These are phyloP conservation scores for Aphelenchoides fujianensis DNA, from an alignment of 1,140 invertebrate species.

Conservation along the genomic window DNA sequence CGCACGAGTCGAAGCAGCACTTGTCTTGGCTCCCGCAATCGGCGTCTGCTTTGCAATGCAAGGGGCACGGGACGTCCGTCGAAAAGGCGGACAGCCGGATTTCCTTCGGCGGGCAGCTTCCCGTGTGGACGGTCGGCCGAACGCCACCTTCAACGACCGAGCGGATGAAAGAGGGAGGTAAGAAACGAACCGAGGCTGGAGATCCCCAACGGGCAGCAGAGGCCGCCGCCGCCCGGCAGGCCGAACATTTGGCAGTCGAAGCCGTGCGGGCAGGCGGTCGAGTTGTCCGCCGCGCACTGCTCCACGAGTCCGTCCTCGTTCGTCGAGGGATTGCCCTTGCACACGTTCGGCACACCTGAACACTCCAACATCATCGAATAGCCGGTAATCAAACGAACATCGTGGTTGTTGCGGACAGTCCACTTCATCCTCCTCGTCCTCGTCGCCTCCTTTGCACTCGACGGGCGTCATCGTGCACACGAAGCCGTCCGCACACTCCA, in stretches of 20 bases:
- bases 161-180: too few relatives aligned
- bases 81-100: slow-evolving; percentile 25
- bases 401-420: slow-evolving; percentile 50
- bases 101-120: slow-evolving; percentile 29
- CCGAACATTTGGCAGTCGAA: slow-evolving; percentile 49
- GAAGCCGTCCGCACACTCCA: slow-evolving; percentile 40
- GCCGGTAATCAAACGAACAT: slow-evolving; percentile 39
- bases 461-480: slow-evolving; percentile 48
- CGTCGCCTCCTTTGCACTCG: slow-evolving; percentile 42
- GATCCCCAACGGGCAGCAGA: slow-evolving; percentile 34
- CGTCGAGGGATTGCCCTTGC: slow-evolving; percentile 30
- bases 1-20: slow-evolving; percentile 54
- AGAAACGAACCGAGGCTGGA: too few relatives aligned
- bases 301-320: slow-evolving; percentile 25
- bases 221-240: slow-evolving; percentile 32
- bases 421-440: too few relatives aligned
- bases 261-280: slow-evolving; percentile 37
- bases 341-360: slow-evolving; percentile 48
- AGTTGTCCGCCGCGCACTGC: slow-evolving; percentile 33
- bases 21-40: slow-evolving; percentile 39
- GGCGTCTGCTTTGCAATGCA: slow-evolving; percentile 42
- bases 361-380: slow-evolving; percentile 16
- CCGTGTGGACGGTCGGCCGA: slow-evolving; percentile 20
- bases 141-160: slow-evolving; percentile 2
- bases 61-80: slow-evolving; percentile 22